A percentile compares a stretch with the other conserved stretches of the same genome.
Conservation (phyloP, 2,888 invertebrate species). For the Lycia hirtaria region DNA sequence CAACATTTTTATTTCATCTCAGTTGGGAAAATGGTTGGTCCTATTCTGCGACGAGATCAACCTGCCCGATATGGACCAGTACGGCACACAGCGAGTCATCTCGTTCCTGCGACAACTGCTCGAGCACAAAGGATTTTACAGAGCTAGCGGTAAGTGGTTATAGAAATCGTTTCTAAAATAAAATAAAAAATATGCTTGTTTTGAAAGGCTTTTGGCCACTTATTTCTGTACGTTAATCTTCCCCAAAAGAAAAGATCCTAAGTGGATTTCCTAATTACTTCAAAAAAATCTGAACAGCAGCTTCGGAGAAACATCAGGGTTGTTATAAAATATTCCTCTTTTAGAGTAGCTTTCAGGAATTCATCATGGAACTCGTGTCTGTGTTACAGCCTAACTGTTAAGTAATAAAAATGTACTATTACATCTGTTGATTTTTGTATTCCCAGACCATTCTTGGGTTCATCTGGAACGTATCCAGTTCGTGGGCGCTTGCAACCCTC, state of each 20-base stretch:
- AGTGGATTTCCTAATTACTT: no score
- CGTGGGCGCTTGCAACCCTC: constrained; percentile 99
- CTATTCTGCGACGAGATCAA: constrained; percentile 99
- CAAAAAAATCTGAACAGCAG: no score
- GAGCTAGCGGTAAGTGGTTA: constrained; percentile 87
- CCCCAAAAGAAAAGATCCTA: no score
- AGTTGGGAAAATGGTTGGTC: constrained; percentile 98
- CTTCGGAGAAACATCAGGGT: no score
- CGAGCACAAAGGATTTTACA: constrained; percentile 96
- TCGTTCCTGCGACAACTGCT: constrained; percentile 99
- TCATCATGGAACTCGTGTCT: no score
- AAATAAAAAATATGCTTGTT: no score
- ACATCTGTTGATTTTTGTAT: neutral
- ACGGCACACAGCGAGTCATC: constrained; percentile 99
- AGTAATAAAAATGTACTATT: neutral
- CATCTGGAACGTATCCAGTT: constrained; percentile 99
- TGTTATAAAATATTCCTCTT: no score
- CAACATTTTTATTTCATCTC: constrained; percentile 31
- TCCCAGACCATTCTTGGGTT: constrained; percentile 97
- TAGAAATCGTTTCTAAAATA: no score
- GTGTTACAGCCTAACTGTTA: no score
- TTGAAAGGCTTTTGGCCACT: no score
- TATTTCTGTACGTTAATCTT: no score
- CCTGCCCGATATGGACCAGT: constrained; percentile 99
- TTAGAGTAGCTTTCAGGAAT: no score